Conservation (phyloP, 1,140 invertebrate genomes). For the Halesus radiatus region DNA sequence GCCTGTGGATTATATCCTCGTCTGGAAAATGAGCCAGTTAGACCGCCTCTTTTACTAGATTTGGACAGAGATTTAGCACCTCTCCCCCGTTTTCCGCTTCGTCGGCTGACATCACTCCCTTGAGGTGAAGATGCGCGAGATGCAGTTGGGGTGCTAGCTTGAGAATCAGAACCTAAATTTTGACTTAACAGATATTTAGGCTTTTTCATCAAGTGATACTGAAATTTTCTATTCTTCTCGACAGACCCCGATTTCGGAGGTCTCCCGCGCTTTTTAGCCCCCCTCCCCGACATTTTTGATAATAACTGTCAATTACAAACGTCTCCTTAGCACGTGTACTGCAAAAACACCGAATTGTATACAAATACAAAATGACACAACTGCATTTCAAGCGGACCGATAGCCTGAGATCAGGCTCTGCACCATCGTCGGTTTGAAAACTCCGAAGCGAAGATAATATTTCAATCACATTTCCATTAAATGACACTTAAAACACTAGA, state of each 20-base stretch:
- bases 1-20: constrained; percentile 81
- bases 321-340: constrained; percentile 70
- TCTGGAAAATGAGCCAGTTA: constrained; percentile 71
- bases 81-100: constrained; percentile 72
- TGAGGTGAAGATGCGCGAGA: constrained; percentile 83
- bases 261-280: constrained; percentile 87
- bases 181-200: constrained; percentile 88
- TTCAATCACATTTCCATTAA: constrained; percentile 21
- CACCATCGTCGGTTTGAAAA: constrained; percentile 40
- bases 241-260: constrained; percentile 89
- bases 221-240: constrained; percentile 86
- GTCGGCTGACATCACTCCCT: constrained; percentile 78
- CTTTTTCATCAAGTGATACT: constrained; percentile 91
- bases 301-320: constrained; percentile 69
- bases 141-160: constrained; percentile 82
- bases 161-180: constrained; percentile 77
- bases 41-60: constrained; percentile 73
- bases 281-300: constrained; percentile 84
- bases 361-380: constrained; percentile 70
- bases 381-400: constrained; percentile 67
- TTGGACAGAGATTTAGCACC: constrained; percentile 72
- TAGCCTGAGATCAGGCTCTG: constrained; percentile 36
- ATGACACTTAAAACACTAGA: constrained; percentile 26
- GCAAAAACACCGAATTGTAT: constrained; percentile 70
- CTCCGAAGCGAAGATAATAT: constrained; percentile 14